Base-by-base conservation (phyloP, 2,888 invertebrate genomes). In the Neoascia interrupta region DNA sequence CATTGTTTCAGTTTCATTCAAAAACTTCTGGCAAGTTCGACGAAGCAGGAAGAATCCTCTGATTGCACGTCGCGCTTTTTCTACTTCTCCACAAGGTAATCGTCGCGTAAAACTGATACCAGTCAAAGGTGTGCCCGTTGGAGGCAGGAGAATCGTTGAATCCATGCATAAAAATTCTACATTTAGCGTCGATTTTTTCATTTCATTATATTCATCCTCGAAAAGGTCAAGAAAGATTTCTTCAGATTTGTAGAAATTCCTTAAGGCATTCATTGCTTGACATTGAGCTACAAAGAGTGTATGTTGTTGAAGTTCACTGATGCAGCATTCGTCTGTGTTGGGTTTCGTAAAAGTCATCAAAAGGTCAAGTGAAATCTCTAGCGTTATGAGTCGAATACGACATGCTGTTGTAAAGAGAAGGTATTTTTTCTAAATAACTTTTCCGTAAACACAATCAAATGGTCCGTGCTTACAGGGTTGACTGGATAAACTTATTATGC, bases 211-310 rank as follows among this genome's bases (percentile, higher is more conserved):
- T 84, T 99, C 99, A 88, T 98, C 97, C 89, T 99, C 99, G 88
- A 99, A 99, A 93, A 99, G 95, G 87, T 99, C 99, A 68, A 99
- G 90, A 89, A 99, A 99, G 84, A 99, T 97, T 86, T 99, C 98
- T 89, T 99, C 98, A 84, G 96, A 96, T 92, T 97, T 98, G 89
- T 97, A 98, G 89, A 96, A 97, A 90, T 96, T 97, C 47, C 96
- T 91, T 10, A 98, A 91, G 23, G 96, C 90, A 0, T 95, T 92
- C 53, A 96, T 96, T 82, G 96, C 95, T 85, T 95, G 94, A 85
- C 94, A 94, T 82, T 92, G 91, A 2, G 94, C 93, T 85, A 93
- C 89, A 88, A 95, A 92, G 82, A 95, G 90, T 83, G 92, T 88
- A 82, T 85, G 84, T 88, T 91, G 87, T 28, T 89, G 91, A 84